phyloP scores from a whole-genome alignment of 2,113 vertebrate genomes.

The Muscicapa adusta region DNA sequence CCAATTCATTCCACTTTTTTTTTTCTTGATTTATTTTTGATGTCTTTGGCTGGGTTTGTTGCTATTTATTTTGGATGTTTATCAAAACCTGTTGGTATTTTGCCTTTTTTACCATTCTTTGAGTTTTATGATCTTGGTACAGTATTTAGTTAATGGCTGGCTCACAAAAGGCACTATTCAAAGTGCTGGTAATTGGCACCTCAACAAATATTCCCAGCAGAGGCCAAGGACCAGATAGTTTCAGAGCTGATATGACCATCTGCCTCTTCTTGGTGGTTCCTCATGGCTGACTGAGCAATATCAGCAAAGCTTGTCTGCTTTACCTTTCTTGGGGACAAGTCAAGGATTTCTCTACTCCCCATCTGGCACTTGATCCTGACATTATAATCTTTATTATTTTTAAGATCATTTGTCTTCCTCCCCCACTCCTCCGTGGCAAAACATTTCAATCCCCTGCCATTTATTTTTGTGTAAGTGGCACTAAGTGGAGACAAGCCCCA shows the following conservation, averaged over 20 bases:
- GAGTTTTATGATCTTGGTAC: background rate
- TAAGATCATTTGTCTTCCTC: background rate
- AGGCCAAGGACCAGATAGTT: constrained; percentile 30
- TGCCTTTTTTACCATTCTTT: background rate
- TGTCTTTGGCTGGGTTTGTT: background rate
- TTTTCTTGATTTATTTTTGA: background rate
- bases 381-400: background rate
- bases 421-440: background rate
- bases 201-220: constrained; percentile 40
- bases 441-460: background rate
- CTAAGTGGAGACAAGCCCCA: background rate
- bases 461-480: background rate
- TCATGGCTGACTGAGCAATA: constrained; percentile 48
- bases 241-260: constrained; percentile 36
- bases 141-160: background rate
- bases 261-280: constrained; percentile 58
- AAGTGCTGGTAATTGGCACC: constrained; percentile 34
- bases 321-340: constrained; percentile 34
- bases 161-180: background rate
- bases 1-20: background rate
- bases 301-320: constrained; percentile 47
- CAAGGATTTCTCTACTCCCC: constrained; percentile 37
- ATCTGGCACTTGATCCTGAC: constrained; percentile 20
- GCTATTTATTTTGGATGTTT: background rate
- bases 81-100: background rate